Conservation (phyloP, 2,888 invertebrate genomes). For the Candidula unifasciata region DNA sequence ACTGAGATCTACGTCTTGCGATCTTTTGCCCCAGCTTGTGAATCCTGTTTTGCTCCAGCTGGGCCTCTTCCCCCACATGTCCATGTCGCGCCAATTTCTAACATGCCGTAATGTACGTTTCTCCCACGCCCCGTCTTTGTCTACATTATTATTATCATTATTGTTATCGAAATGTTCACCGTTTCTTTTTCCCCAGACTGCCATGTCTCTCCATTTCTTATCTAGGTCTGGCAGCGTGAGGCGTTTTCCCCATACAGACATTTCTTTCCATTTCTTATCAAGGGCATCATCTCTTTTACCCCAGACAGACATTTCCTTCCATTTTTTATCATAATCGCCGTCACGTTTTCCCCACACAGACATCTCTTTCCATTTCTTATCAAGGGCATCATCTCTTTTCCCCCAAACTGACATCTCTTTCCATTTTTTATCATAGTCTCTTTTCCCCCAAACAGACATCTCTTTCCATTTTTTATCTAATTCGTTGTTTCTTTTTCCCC, state of each 20-base stretch:
- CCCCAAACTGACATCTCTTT: constrained; percentile 23
- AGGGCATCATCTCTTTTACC: constrained; percentile 18
- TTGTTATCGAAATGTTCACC: background rate
- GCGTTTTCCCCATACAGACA: constrained; percentile 43
- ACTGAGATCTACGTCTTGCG: background rate
- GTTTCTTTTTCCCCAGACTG: constrained; percentile 31
- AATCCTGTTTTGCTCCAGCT: constrained; percentile 47
- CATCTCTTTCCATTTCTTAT: constrained; percentile 47
- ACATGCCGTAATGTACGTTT: constrained; percentile 12
- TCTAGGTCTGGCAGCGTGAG: background rate
- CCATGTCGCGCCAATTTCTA: constrained; percentile 33
- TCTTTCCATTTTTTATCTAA: constrained; percentile 27
- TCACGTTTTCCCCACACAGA: constrained; percentile 39
- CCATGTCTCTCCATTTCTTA: constrained; percentile 36
- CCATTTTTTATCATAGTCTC: constrained; percentile 18
- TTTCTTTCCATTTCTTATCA: constrained; percentile 42
- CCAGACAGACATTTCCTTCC: constrained; percentile 40
- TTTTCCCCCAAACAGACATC: constrained; percentile 20
- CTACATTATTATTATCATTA: background rate
- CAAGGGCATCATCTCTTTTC: constrained; percentile 2
- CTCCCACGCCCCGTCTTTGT: background rate
- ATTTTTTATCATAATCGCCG: constrained; percentile 19
- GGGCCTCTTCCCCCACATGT: constrained; percentile 42
- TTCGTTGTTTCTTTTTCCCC: constrained; percentile 4
- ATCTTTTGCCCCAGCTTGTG: constrained; percentile 47